phyloP scores from a whole-genome alignment of 30 jellyfish, hydroid and myxozoan genomes.

The Nemopilema nomurai region DNA sequence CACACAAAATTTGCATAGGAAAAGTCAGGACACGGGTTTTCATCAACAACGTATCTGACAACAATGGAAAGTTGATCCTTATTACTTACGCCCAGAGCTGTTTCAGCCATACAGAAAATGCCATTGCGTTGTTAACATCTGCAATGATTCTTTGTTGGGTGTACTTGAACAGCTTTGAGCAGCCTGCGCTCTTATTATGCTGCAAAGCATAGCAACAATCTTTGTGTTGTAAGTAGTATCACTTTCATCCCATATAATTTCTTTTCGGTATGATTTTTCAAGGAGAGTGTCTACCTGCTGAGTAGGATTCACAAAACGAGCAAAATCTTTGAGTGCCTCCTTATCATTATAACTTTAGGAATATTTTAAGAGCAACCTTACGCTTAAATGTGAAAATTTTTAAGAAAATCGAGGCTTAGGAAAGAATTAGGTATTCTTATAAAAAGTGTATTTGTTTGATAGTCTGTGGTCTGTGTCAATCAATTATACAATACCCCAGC shows the following conservation, averaged over 20 bases:
- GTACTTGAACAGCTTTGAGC: constrained; percentile 3
- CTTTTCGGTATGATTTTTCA: constrained; percentile 34
- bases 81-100: constrained; percentile 43
- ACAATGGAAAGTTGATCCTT: constrained; percentile 49
- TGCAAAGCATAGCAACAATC: constrained; percentile 22
- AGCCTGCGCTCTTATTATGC: constrained; percentile 12
- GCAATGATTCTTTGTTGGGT: constrained; percentile 13
- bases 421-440: too few species aligned
- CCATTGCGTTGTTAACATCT: constrained; percentile 12
- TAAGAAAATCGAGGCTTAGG: too few species aligned
- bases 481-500: too few species aligned
- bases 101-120: constrained; percentile 47
- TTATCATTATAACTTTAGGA: constrained; percentile 32
- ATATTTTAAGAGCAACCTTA: constrained; percentile 20
- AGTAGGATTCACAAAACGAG: constrained; percentile 35
- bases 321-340: constrained; percentile 39
- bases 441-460: too few species aligned
- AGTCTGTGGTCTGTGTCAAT: too few species aligned
- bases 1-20: constrained; percentile 1
- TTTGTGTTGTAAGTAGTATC: constrained; percentile 35
- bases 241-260: constrained; percentile 9
- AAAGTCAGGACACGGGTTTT: constrained; percentile 41
- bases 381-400: too few species aligned
- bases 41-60: constrained; percentile 34
- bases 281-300: constrained; percentile 40